Evolutionary conservation across 2,113 vertebrate genomes (phyloP).

Genomic region (Lota lota): DNA sequence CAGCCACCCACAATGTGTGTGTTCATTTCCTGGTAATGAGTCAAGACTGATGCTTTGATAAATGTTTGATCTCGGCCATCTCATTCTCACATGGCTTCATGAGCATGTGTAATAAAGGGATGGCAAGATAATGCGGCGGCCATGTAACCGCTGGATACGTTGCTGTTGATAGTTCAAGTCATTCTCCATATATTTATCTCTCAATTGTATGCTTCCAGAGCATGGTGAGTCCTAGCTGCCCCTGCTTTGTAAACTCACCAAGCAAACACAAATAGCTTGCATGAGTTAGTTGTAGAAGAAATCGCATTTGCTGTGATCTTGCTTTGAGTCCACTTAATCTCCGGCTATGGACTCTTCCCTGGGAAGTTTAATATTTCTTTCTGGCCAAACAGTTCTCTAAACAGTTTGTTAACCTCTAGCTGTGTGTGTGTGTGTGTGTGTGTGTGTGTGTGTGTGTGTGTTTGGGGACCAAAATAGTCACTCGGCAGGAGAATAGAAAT

Average conservation of each 20-base stretch:
- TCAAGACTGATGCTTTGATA: slow-evolving; percentile 51
- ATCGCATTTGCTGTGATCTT: not conserved
- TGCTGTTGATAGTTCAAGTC: too few species aligned
- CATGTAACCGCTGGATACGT: slow-evolving; percentile 5
- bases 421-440: not conserved
- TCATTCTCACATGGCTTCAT: slow-evolving; percentile 33
- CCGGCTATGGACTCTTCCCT: slow-evolving; percentile 44
- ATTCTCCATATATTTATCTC: too few species aligned
- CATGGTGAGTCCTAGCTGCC: too few species aligned
- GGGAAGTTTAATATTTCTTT: slow-evolving; percentile 51
- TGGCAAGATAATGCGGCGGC: slow-evolving; percentile 13
- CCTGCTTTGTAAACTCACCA: too few species aligned
- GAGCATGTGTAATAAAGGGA: slow-evolving; percentile 37
- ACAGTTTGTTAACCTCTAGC: slow-evolving; percentile 54
- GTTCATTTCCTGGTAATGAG: slow-evolving; percentile 65
- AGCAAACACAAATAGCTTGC: too few species aligned
- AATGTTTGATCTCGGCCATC: slow-evolving; percentile 49
- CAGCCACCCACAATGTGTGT: slow-evolving; percentile 36
- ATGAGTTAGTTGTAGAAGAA: too few species aligned
- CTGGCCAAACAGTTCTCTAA: slow-evolving; percentile 65
- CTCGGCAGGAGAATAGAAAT: too few species aligned
- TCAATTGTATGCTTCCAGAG: too few species aligned
- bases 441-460: too few species aligned
- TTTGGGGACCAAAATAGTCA: too few species aligned
- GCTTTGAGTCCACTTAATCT: slow-evolving; percentile 51